A percentile compares a stretch with the other conserved stretches of the same genome.
Evolutionary conservation across 2,797 vertebrate genomes (phyloP).

Genomic region (Gambelia wislizenii): DNA sequence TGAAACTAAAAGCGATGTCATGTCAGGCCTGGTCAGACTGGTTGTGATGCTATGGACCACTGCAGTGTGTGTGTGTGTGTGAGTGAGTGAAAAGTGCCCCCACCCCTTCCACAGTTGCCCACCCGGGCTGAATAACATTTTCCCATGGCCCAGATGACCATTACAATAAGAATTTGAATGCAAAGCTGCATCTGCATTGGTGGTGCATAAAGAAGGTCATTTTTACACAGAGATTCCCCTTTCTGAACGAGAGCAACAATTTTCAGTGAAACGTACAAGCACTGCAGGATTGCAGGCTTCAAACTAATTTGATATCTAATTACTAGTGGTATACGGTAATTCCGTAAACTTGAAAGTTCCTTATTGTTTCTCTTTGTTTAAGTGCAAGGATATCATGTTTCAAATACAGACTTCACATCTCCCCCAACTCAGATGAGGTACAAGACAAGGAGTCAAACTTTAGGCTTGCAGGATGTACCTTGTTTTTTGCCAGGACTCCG

Average conservation of each 20-base stretch:
- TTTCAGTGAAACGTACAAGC: neutral
- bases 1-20: too few species aligned
- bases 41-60: too few species aligned
- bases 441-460: neutral
- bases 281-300: neutral
- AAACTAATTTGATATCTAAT: neutral
- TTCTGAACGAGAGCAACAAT: neutral
- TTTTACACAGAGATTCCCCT: neutral
- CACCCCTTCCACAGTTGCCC: too few species aligned
- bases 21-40: too few species aligned
- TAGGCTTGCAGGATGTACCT: neutral
- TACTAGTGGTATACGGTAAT: neutral
- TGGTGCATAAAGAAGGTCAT: too few species aligned
- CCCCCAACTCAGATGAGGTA: neutral
- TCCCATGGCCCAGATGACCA: neutral
- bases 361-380: neutral
- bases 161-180: neutral
- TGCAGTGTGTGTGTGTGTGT: neutral
- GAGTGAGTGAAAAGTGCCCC: too few species aligned
- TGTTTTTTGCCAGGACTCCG: neutral
- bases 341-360: neutral
- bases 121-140: too few species aligned
- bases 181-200: neutral
- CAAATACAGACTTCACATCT: neutral
- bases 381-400: neutral